phyloP scores from a whole-genome alignment of 2,113 vertebrate species.

The Promerops cafer region DNA sequence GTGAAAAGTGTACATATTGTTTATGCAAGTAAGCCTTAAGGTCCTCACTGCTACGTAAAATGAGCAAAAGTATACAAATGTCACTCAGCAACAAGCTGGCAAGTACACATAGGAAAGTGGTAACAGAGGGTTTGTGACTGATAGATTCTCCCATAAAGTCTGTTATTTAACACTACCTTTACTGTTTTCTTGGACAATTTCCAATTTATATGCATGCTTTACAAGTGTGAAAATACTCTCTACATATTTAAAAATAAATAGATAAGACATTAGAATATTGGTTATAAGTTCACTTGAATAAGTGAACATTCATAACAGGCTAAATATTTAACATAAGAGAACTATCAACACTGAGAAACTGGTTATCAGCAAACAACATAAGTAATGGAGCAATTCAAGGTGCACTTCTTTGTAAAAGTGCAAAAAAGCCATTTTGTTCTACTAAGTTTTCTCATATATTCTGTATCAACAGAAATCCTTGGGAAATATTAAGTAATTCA shows the following conservation, averaged over 20 bases:
- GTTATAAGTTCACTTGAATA: background rate
- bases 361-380: background rate
- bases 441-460: background rate
- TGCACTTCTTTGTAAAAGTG: background rate
- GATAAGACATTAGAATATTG: background rate
- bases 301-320: background rate
- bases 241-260: background rate
- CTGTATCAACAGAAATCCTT: background rate
- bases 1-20: background rate
- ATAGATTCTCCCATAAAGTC: background rate
- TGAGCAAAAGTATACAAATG: background rate
- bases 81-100: background rate
- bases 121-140: background rate
- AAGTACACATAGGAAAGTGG: background rate
- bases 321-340: background rate
- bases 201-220: background rate
- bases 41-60: background rate
- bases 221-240: background rate
- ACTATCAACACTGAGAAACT: background rate
- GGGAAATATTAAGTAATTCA: background rate
- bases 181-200: background rate
- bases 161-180: background rate
- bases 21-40: slow-evolving; percentile 10
- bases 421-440: background rate
- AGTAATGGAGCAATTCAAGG: background rate